Evolutionary conservation across 2,797 vertebrate species (phyloP), one percentile per base, ranked within the genome.

Genomic region (Danionella dracula): DNA sequence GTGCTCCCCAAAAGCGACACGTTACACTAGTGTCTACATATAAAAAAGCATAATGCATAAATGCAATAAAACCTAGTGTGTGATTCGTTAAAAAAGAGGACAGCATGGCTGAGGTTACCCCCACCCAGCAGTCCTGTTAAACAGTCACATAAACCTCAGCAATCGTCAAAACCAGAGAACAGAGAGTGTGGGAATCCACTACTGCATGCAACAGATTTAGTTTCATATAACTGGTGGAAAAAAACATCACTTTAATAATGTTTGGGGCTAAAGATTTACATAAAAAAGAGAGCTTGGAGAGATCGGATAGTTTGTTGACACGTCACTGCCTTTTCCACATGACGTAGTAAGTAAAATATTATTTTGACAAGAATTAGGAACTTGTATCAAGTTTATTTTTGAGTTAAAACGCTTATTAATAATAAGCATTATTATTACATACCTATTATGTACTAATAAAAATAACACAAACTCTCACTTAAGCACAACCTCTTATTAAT

Each of bases 101-200:
- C 35, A n/a, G n/a, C n/a, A n/a, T n/a, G n/a, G n/a, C n/a, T 27
- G 6, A 8, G 49, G 49, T 51, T 53, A 53, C 17, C 49, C 34
- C 49, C 49, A 6, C 29, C 31, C 19, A 44, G 37, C 38, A 44
- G 29, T 54, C 29, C 40, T 54, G 12, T 54, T 54, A 23, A 64
- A 64, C n/a, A n/a, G 2, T 20, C 49, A 35, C 17, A 64, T 44
- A 34, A 44, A 64, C 48, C 31, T 34, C 12, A 42, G 27, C 40
- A 21, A 42, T 53, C n/a, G 23, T 53, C 16, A 44, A 64, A 42
- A 54, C 61, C 29, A 45, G 31, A 53, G 49, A 44, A 53, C 15
- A 53, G 23, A 53, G 48, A 51, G 38, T 53, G 48, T 53, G 40
- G 61, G 38, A 64, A 64, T 53, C 61, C 40, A 34, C 49, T 35